Percentiles rank a stretch among this genome's conserved stretches.
Conservation (phyloP, 2,797 vertebrate genomes). For the Lutjanus argentimaculatus region DNA sequence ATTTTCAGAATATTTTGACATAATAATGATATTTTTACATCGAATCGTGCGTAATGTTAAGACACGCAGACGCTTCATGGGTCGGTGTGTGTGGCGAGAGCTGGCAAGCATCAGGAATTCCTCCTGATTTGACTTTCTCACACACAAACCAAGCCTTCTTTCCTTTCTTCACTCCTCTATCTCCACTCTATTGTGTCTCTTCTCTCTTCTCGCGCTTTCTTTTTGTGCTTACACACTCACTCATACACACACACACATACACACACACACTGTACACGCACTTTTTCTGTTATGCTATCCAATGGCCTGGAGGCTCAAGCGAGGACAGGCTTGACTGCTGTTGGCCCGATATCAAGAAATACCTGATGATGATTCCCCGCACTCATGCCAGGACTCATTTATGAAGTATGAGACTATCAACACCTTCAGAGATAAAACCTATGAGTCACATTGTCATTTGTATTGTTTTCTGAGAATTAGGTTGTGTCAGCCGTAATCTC, state of each 20-base stretch:
- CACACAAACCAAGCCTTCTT: constrained; percentile 49
- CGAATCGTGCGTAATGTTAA: constrained; percentile 37
- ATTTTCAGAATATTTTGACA: constrained; percentile 42
- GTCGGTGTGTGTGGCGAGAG: constrained; percentile 58
- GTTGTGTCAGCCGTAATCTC: constrained; percentile 1
- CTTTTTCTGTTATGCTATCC: constrained; percentile 64
- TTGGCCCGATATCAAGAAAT: constrained; percentile 78
- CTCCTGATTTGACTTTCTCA: constrained; percentile 57
- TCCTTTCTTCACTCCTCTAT: constrained; percentile 42
- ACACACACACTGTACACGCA: constrained; percentile 23
- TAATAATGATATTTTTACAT: constrained; percentile 44
- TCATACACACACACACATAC: constrained; percentile 26
- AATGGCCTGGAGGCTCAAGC: constrained; percentile 76
- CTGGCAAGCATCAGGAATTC: constrained; percentile 49
- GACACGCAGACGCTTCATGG: constrained; percentile 34
- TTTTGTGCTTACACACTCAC: constrained; percentile 1
- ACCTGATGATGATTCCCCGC: constrained; percentile 77
- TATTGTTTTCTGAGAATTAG: constrained; percentile 43
- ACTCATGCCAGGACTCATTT: constrained; percentile 78
- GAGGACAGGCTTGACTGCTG: constrained; percentile 79
- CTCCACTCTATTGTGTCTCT: constrained; percentile 45
- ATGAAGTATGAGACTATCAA: constrained; percentile 70
- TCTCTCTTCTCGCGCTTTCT: constrained; percentile 32
- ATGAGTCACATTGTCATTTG: constrained; percentile 50
- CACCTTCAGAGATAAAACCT: constrained; percentile 47